Percentiles rank a stretch among this genome's conserved stretches.
Conservation (phyloP, 1,140 invertebrate genomes). For the Drosophila asahinai region DNA sequence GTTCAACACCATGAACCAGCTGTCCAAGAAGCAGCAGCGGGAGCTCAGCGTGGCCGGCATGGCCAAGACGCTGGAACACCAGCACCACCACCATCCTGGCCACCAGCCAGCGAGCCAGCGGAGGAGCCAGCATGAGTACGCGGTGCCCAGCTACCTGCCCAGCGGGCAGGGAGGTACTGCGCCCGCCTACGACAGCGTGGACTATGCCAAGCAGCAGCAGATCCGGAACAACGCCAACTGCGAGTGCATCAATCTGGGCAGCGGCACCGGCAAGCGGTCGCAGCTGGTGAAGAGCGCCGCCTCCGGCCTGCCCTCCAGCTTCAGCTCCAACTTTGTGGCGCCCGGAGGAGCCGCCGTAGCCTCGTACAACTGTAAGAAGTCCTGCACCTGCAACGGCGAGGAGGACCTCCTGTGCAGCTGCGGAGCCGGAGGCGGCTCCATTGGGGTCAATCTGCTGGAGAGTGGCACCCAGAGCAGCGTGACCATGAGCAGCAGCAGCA, state of each 20-base stretch:
- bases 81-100: conserved; percentile 57
- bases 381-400: conserved; percentile 73
- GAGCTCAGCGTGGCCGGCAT: conserved; percentile 66
- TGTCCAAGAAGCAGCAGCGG: conserved; percentile 69
- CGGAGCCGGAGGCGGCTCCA: conserved; percentile 26
- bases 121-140: conserved; percentile 83
- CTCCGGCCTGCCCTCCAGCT: conserved; percentile 86
- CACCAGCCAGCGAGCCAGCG: conserved; percentile 49
- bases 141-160: conserved; percentile 75
- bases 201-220: conserved; percentile 75
- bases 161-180: conserved; percentile 2
- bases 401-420: conserved; percentile 66
- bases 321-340: conserved; percentile 89
- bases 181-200: conserved; percentile 75
- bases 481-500: conserved; percentile 83
- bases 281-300: conserved; percentile 56
- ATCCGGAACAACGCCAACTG: conserved; percentile 49
- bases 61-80: conserved; percentile 75
- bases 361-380: conserved; percentile 84
- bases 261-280: conserved; percentile 73
- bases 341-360: conserved; percentile 86
- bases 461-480: conserved; percentile 81
- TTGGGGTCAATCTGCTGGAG: conserved; percentile 66
- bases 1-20: conserved; percentile 79
- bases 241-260: conserved; percentile 63